Evolutionary conservation across 2,797 vertebrate species (phyloP).

Genomic region (Enteromius mattozi): DNA sequence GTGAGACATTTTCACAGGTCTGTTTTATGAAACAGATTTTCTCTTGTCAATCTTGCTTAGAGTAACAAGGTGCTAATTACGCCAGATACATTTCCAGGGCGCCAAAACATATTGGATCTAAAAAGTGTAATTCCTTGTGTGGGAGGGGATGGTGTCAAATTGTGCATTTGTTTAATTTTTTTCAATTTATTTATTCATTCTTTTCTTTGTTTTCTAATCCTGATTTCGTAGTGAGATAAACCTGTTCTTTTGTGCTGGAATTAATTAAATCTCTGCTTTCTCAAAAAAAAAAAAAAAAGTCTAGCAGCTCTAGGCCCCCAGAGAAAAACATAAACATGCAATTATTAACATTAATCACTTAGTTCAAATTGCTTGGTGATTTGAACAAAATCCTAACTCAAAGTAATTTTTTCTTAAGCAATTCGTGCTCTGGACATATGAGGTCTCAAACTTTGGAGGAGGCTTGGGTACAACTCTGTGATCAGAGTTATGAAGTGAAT

Average conservation of each 20-base stretch:
- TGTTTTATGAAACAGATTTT: slow-evolving; percentile 34
- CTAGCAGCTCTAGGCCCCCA: not conserved
- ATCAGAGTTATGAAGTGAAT: not conserved
- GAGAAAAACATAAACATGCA: not conserved
- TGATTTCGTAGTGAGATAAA: not conserved
- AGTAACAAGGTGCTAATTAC: slow-evolving; percentile 78
- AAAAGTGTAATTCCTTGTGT: slow-evolving; percentile 70
- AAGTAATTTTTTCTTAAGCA: not conserved
- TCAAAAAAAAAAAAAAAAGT: not conserved
- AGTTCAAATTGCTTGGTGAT: not conserved
- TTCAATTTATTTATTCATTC: slow-evolving; percentile 9
- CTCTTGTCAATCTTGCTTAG: slow-evolving; percentile 43
- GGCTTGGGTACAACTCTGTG: not conserved
- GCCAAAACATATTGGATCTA: slow-evolving; percentile 70
- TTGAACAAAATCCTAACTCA: not conserved
- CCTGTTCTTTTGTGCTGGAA: slow-evolving; percentile 18
- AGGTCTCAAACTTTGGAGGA: not conserved
- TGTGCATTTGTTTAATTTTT: slow-evolving; percentile 18
- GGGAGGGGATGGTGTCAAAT: slow-evolving; percentile 38
- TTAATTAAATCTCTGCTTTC: slow-evolving; percentile 7
- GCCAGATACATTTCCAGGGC: slow-evolving; percentile 65
- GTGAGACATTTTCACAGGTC: slow-evolving; percentile 27
- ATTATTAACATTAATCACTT: not conserved
- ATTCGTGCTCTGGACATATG: not conserved
- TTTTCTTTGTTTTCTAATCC: slow-evolving; percentile 6